Evolutionary conservation across 2,113 vertebrate genomes (phyloP), one percentile per base, ranked within the genome.

Genomic region (Paradisaea rubra): DNA sequence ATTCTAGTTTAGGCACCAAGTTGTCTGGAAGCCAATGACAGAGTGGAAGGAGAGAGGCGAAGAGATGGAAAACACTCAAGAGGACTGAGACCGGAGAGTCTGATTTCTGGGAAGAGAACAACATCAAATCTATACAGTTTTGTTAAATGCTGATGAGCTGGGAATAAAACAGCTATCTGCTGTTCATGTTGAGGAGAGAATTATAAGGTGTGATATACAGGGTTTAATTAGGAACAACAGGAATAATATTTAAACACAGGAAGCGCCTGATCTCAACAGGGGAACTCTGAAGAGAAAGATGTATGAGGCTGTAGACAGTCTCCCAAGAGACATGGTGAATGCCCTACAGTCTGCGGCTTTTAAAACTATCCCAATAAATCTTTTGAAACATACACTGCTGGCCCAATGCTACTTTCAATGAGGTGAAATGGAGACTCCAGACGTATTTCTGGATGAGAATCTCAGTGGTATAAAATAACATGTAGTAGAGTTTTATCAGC

Each of bases 1-100:
- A 54, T 42, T 81, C 81, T 60, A 12, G 56, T 78, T 74, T 47
- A 84, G 96, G 96, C 94, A 94, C 91, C 96, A 49, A 49, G 33
- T 47, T 92, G 91, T 94, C 96, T 95, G 87, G 63, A 79, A 91
- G 33, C 60, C 77, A 78, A 3, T 81, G 87, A 86, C 33, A 70
- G 59, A 54, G 33, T 21, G 19, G 35, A 92, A 92, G 56, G 42
- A 86, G 52, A 1, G 3, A 81, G 50, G 45, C n/a, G 1, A 44
- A 89, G 35, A 86, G 39, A 81, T 10, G 71, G 63, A 37, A 77
- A 88, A 85, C 49, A 89, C 33, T 81, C 65, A 8, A 8, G 28
- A 81, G 15, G 28, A 35, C 13, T 37, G 81, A 87, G 65, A 74
- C 10, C 0, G 0, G 33, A 73, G 33, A 22, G 33, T 61, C 56